These are phyloP conservation scores for Andrena fulva DNA, from an alignment of 2,888 invertebrate species.

Conservation along the genomic window DNA sequence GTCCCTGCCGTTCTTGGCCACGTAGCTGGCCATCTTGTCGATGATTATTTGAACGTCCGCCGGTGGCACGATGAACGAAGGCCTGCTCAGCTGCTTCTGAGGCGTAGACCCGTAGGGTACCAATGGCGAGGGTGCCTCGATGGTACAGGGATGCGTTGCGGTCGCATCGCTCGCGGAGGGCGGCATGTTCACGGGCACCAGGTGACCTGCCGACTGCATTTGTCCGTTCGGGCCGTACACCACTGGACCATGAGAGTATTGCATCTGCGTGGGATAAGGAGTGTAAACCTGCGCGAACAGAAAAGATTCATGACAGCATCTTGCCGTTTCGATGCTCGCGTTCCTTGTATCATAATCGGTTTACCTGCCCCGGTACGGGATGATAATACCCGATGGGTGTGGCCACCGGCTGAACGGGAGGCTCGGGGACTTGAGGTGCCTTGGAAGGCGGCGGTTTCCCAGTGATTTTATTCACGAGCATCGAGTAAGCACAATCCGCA, in stretches of 20 bases:
- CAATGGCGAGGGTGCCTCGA: constrained; percentile 71
- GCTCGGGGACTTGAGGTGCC: constrained; percentile 71
- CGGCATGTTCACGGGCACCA: constrained; percentile 37
- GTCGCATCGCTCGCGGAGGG: constrained; percentile 53
- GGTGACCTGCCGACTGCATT: constrained; percentile 69
- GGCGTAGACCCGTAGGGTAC: constrained; percentile 82
- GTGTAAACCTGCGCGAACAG: constrained; percentile 72
- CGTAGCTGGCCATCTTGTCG: constrained; percentile 98
- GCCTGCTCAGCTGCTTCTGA: constrained; percentile 84
- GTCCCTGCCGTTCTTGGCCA: constrained; percentile 96
- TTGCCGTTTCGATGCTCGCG: not conserved
- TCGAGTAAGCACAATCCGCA: constrained; percentile 94
- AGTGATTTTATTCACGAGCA: constrained; percentile 94
- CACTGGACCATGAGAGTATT: constrained; percentile 83
- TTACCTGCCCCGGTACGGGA: constrained; percentile 77
- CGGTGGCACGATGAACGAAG: constrained; percentile 89
- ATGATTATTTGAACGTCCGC: constrained; percentile 94
- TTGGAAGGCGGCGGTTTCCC: constrained; percentile 86
- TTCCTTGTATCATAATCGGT: not conserved
- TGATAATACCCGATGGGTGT: constrained; percentile 78
- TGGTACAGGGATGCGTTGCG: constrained; percentile 29
- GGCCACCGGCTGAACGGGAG: constrained; percentile 71
- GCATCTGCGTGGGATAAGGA: constrained; percentile 79
- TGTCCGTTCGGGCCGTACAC: constrained; percentile 80
- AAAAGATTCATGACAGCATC: not conserved